A percentile compares a stretch with the other conserved stretches of the same genome.
phyloP scores from a whole-genome alignment of 2,888 invertebrate species.

The Standfussiana lucernea region DNA sequence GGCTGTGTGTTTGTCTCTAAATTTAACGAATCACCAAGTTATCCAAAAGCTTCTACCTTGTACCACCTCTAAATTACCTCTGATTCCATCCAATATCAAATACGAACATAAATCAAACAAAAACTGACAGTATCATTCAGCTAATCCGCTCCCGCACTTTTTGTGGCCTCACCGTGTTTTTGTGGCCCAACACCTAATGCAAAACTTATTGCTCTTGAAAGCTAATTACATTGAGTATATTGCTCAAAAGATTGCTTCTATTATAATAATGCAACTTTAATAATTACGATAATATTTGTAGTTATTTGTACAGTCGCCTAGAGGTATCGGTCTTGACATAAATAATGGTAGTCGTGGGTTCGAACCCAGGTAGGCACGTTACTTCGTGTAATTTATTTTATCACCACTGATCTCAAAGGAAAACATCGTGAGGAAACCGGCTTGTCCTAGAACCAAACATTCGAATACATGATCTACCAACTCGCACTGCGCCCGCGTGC shows the following conservation, averaged over 20 bases:
- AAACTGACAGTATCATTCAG: conserved; percentile 49
- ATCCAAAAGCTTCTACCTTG: background rate
- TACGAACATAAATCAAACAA: conserved; percentile 55
- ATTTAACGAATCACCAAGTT: background rate
- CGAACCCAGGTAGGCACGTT: background rate
- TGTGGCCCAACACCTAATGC: conserved; percentile 46
- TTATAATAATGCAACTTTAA: conserved; percentile 47
- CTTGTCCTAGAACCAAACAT: too few relatives aligned
- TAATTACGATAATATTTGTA: conserved; percentile 46
- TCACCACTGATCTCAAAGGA: background rate
- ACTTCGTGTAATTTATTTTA: background rate
- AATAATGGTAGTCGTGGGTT: background rate
- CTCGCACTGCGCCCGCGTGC: background rate
- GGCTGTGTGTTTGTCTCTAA: too few relatives aligned
- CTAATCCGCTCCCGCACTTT: conserved; percentile 53
- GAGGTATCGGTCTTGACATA: background rate
- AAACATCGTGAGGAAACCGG: too few relatives aligned
- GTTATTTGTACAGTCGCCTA: background rate
- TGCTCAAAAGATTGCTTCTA: conserved; percentile 13
- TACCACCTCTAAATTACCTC: conserved; percentile 26
- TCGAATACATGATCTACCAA: background rate
- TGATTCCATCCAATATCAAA: conserved; percentile 20
- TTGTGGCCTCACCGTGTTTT: conserved; percentile 45
- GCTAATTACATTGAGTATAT: conserved; percentile 41
- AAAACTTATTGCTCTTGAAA: conserved; percentile 24